Conservation (phyloP, 1,140 invertebrate genomes). For the Saccostrea echinata region DNA sequence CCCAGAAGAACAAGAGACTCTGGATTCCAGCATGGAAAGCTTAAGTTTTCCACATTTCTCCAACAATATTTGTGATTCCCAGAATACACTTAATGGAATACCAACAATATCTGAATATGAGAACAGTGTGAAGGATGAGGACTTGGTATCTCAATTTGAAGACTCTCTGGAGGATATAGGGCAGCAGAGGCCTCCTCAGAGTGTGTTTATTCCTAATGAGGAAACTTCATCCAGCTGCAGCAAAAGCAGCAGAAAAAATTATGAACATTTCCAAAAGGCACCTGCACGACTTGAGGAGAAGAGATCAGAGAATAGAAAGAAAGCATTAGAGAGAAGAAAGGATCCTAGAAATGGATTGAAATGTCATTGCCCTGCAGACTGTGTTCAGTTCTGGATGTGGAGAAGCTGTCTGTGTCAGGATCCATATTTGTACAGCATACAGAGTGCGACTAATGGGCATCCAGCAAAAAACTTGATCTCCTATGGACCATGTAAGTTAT, state of each 20-base stretch:
- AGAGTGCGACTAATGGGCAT: background rate
- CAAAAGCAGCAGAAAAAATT: background rate
- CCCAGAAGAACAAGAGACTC: background rate
- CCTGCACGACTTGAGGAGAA: background rate
- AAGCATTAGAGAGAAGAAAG: background rate
- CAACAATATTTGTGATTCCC: background rate
- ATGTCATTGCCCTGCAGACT: background rate
- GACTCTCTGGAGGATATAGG: background rate
- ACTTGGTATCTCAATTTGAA: background rate
- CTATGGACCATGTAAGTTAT: background rate
- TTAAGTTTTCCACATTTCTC: background rate
- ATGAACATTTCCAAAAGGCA: background rate
- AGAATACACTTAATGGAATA: constrained; percentile 8
- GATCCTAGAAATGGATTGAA: background rate
- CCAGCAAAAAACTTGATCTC: background rate
- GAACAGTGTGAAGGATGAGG: constrained; percentile 2
- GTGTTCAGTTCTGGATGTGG: constrained; percentile 29
- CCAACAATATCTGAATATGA: constrained; percentile 2
- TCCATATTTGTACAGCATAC: constrained; percentile 10
- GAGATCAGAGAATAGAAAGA: background rate
- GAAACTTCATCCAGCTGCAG: background rate
- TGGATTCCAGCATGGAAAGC: background rate
- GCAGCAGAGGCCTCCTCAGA: background rate
- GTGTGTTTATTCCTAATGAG: background rate
- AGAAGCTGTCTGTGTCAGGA: constrained; percentile 6